Percentiles rank a stretch among this genome's conserved stretches.
Evolutionary conservation across 2,797 vertebrate species (phyloP).

Genomic region (Champsocephalus esox): DNA sequence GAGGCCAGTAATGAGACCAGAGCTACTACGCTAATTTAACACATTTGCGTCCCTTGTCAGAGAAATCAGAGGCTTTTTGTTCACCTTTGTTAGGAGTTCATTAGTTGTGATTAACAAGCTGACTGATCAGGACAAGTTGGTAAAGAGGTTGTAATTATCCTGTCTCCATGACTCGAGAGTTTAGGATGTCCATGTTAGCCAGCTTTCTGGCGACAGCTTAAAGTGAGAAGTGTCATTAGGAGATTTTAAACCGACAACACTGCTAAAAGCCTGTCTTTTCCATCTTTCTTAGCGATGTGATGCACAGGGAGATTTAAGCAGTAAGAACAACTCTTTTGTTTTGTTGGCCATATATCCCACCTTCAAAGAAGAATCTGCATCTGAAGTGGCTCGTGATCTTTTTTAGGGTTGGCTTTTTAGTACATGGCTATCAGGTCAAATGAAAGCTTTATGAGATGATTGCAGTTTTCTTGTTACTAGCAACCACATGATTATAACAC

Average conservation of each 20-base stretch:
- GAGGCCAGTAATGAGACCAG: conserved; percentile 50
- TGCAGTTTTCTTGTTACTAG: background rate
- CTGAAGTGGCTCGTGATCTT: background rate
- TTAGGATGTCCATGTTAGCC: conserved; percentile 9
- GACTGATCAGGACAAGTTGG: conserved; percentile 39
- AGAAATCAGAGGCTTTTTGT: conserved; percentile 65
- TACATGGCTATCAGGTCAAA: background rate
- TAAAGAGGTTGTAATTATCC: conserved; percentile 41
- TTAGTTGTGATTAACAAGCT: conserved; percentile 61
- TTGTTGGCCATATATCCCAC: background rate
- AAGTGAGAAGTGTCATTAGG: background rate
- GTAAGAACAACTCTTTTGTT: background rate
- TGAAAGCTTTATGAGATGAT: background rate
- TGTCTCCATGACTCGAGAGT: conserved; percentile 20
- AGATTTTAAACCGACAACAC: conserved; percentile 2
- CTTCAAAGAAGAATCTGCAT: background rate
- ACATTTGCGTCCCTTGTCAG: conserved; percentile 60
- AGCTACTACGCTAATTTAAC: conserved; percentile 56
- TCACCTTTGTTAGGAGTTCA: conserved; percentile 35
- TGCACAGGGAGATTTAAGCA: background rate
- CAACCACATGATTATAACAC: background rate
- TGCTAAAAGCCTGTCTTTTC: background rate
- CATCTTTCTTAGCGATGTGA: background rate
- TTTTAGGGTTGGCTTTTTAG: background rate
- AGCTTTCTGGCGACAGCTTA: background rate